Conservation (phyloP, 2,797 vertebrate genomes). For the Acrocephalus scirpaceus region DNA sequence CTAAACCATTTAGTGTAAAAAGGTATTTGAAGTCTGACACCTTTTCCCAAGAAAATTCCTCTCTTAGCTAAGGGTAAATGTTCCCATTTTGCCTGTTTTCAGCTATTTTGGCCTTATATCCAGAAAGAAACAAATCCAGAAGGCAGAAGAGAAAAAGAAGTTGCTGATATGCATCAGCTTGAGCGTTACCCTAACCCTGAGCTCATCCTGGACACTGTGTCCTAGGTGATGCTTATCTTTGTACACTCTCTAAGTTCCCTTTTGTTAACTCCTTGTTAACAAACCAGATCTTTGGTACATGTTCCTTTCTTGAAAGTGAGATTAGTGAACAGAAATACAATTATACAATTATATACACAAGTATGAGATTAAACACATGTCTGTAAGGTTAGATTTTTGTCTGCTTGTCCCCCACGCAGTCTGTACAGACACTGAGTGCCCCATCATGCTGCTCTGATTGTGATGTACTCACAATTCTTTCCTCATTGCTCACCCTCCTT, state of each 20-base stretch:
- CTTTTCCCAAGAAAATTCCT: background rate
- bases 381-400: background rate
- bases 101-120: background rate
- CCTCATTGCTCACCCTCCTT: background rate
- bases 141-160: background rate
- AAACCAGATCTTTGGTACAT: background rate
- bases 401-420: background rate
- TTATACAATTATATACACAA: background rate
- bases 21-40: background rate
- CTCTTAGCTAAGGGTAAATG: background rate
- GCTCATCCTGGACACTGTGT: background rate
- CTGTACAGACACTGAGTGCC: background rate
- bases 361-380: background rate
- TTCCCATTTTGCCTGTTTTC: background rate
- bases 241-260: background rate
- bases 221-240: background rate
- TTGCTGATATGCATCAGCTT: background rate
- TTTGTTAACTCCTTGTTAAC: background rate
- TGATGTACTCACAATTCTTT: background rate
- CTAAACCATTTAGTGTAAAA: background rate
- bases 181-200: too few species aligned
- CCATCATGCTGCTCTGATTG: accelerated
- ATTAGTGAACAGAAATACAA: background rate
- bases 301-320: background rate
- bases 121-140: background rate